Evolutionary conservation across 2,113 vertebrate species (phyloP).

Genomic region (Sphaerodactylus townsendi): DNA sequence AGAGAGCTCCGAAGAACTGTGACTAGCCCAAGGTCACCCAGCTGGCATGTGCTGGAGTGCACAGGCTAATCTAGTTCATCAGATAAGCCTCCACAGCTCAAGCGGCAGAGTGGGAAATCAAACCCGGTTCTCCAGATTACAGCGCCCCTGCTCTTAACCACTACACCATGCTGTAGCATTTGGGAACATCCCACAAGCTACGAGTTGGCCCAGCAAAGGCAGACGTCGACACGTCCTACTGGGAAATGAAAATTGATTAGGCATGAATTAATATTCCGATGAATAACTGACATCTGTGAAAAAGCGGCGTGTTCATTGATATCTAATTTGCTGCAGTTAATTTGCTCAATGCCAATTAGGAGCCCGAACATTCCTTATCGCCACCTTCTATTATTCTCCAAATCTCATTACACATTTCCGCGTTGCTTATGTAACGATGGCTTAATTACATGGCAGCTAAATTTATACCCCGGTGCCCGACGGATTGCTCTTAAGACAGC

Average conservation of each 20-base stretch:
- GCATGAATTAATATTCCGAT: conserved; percentile 29
- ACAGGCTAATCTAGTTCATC: too few species aligned
- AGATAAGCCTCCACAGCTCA: too few species aligned
- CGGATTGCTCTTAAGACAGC: conserved; percentile 23
- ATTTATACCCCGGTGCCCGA: conserved; percentile 2
- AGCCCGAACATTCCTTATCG: conserved; percentile 21
- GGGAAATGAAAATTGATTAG: conserved; percentile 43
- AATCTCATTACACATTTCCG: conserved; percentile 50
- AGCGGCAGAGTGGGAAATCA: too few species aligned
- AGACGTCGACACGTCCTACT: background rate
- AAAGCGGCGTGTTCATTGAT: conserved; percentile 40
- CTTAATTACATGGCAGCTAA: conserved; percentile 50
- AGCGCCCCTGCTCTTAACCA: too few species aligned
- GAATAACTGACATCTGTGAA: conserved; percentile 26
- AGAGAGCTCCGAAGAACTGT: too few species aligned
- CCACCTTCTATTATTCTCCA: conserved; percentile 17
- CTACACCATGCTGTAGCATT: too few species aligned
- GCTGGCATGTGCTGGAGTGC: too few species aligned
- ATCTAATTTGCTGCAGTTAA: conserved; percentile 51
- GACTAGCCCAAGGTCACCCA: too few species aligned
- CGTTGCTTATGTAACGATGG: conserved; percentile 13
- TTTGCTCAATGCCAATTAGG: conserved; percentile 45
- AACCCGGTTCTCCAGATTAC: too few species aligned
- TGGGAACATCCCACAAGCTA: background rate
- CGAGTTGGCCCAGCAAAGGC: background rate